A percentile compares a stretch with the other conserved stretches of the same genome.
These are phyloP conservation scores for Physocephala rufipes DNA, from an alignment of 2,888 invertebrate species.

Conservation along the genomic window DNA sequence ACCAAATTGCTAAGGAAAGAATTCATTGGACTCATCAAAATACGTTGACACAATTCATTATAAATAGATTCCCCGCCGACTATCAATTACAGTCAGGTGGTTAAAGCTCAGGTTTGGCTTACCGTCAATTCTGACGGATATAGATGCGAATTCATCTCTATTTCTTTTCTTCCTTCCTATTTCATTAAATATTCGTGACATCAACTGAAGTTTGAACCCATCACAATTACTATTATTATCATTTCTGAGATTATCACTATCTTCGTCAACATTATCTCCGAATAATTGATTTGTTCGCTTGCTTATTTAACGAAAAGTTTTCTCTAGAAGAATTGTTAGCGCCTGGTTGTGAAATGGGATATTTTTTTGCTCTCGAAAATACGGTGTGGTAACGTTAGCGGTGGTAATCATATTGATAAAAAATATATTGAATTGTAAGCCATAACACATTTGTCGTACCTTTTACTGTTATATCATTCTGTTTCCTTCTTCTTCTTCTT, in stretches of 20 bases:
- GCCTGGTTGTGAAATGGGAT: no score
- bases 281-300: not conserved
- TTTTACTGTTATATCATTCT: no score
- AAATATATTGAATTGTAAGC: no score
- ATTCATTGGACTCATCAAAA: slow-evolving; percentile 15
- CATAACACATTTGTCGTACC: no score
- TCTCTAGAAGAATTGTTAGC: no score
- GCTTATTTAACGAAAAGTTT: no score
- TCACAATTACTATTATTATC: not conserved
- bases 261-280: not conserved
- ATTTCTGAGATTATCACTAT: slow-evolving; percentile 3
- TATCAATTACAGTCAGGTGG: not conserved
- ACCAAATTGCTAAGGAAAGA: slow-evolving; percentile 20
- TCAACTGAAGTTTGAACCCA: not conserved
- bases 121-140: no score
- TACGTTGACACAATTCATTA: not conserved
- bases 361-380: no score
- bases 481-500: no score
- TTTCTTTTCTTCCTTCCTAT: slow-evolving; percentile 8
- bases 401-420: no score
- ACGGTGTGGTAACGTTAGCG: no score
- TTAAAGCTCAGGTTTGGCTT: not conserved
- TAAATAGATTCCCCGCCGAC: no score
- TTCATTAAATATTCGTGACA: not conserved
- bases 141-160: not conserved